Evolutionary conservation across 2,888 invertebrate species (phyloP), one percentile per base, ranked within the genome.

Genomic region (Dioctria rufipes): DNA sequence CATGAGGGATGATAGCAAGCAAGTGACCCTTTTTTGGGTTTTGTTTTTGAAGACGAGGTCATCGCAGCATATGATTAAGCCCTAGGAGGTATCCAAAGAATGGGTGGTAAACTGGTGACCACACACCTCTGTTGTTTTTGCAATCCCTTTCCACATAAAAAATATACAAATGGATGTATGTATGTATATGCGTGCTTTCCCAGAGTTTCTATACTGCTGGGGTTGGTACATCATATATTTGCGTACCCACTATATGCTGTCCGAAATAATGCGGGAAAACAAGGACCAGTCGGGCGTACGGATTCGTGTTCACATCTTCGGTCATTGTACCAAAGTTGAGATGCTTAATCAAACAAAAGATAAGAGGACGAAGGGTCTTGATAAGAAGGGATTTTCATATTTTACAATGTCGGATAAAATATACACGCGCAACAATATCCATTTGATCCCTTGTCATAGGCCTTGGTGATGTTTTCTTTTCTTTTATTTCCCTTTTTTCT

Each of bases 301-400:
- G 43, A 43, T 42, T 8, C 8, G 6, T 42, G n/a, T n/a, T 46
- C 66, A 42, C 43, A 66, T 42, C 66, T 66, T 43, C 63, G 77
- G 77, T 77, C 63, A 61, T 46, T 63, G 77, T 46, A 77, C 77
- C 63, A 49, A 63, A 77, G 63, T 49, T 61, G 77, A 77, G 63
- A 77, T 77, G 77, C 77, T 77, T 77, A 77, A 77, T 77, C 63
- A 77, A 77, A 77, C 77, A 77, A 77, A 77, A 77, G 77, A 77
- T 77, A 77, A 77, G 63, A 63, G 63, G 63, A 46, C 61, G 61
- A 63, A 77, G 77, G 77, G 77, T 77, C 49, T 40, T 61, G 77
- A 77, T 77, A 77, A 77, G 77, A 77, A 77, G 77, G 77, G 77
- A 77, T 77, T 77, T 63, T 77, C 77, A 77, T 77, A 77, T 77